Base-by-base conservation (phyloP, 2,113 vertebrate species). In the Eulemur macaco region DNA sequence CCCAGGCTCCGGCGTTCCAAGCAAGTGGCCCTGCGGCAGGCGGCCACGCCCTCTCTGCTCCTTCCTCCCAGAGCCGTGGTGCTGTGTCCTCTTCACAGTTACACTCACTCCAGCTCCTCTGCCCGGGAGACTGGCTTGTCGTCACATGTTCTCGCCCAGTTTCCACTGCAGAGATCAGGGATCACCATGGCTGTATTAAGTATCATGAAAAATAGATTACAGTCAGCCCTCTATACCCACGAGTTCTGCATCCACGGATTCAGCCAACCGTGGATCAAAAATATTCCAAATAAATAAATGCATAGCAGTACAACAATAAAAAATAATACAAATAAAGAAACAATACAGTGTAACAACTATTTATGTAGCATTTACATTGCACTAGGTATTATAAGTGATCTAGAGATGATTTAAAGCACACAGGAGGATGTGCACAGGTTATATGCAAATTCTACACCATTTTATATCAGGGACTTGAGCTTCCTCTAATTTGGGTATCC, bases 151-250 rank as follows among this genome's bases (percentile, higher is more conserved):
- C 76, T 52, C 93, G 50, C 50, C 34, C 20, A 1, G 20, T 42
- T 73, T 81, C 66, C 13, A 5, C 45, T 47, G 45, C 37, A 64
- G 42, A 21, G 18, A 84, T 95, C 7, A 76, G 83, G 31, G 6
- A 37, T 77, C 47, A 58, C 29, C 34, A 66, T 31, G n/a, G 63
- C 58, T 84, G 88, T 78, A 77, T 60, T 63, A 86, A 89, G 9
- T 80, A 31, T 27, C 45, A 15, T 29, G 39, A 84, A 86, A 91
- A 95, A 66, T 15, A 86, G n/a, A 83, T 50, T 50, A 58, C 10
- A 29, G 12, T 74, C 39, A 39, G 39, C 39, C 39, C 39, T 73
- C 71, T 74, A 6, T 6, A 74, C 15, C 39, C 13, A 17, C 25
- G 20, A 74, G 39, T 74, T 13, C 39, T 27, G 12, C 39, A 42